Evolutionary conservation across 2,888 invertebrate species (phyloP).

Genomic region (Meteorus colon): DNA sequence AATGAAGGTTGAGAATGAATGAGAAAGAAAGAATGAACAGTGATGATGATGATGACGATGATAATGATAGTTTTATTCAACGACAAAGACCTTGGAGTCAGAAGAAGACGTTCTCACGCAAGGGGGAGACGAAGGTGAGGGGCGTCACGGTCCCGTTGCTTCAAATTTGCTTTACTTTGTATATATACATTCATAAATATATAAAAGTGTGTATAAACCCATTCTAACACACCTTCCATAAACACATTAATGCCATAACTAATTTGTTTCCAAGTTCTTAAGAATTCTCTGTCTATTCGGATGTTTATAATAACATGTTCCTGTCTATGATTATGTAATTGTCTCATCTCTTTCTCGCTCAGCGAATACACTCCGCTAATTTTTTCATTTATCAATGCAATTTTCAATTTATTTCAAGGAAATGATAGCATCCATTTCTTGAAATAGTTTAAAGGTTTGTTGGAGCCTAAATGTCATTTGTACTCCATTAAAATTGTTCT

Average conservation of each 20-base stretch:
- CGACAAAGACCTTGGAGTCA: constrained; percentile 26
- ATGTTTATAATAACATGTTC: too few species aligned
- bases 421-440: too few species aligned
- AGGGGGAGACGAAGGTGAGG: constrained; percentile 34
- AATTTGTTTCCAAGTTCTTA: not conserved
- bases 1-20: not conserved
- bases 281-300: not conserved
- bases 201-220: constrained; percentile 6
- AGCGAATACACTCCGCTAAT: too few species aligned
- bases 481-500: too few species aligned
- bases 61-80: constrained; percentile 18
- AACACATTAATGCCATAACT: constrained; percentile 9
- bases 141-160: constrained; percentile 45
- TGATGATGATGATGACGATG: constrained; percentile 18
- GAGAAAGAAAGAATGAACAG: not conserved
- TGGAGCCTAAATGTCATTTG: too few species aligned
- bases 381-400: too few species aligned
- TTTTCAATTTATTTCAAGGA: too few species aligned
- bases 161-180: constrained; percentile 36
- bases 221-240: constrained; percentile 27
- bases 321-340: too few species aligned
- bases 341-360: too few species aligned
- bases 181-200: not conserved
- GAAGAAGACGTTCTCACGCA: constrained; percentile 37
- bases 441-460: too few species aligned